A percentile compares a stretch with the other conserved stretches of the same genome.
These are phyloP conservation scores for Andrena praecox DNA, from an alignment of 2,888 invertebrate genomes.

Conservation along the genomic window DNA sequence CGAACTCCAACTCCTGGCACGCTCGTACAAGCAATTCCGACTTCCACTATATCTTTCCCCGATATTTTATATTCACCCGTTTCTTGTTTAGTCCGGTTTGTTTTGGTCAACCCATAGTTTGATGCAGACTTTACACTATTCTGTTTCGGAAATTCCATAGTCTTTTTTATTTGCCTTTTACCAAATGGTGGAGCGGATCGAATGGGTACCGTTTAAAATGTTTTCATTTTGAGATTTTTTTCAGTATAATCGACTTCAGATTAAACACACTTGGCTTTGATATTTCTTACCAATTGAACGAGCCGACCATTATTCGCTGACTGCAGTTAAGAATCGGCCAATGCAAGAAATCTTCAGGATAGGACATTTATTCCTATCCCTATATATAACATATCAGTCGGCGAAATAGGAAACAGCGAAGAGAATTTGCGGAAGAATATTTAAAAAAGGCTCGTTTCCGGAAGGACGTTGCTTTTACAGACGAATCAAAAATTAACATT, in stretches of 20 bases:
- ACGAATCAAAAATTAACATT: constrained; percentile 1
- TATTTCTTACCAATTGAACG: background rate
- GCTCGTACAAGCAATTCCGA: constrained; percentile 64
- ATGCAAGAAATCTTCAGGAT: background rate
- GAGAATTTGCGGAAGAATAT: constrained; percentile 2
- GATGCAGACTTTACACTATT: constrained; percentile 14
- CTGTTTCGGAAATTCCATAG: constrained; percentile 3
- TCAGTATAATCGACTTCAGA: too few relatives aligned
- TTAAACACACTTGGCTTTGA: background rate
- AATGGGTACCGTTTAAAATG: background rate
- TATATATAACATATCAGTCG: constrained; percentile 1
- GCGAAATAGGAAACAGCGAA: background rate
- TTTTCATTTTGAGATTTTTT: background rate
- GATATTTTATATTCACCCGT: constrained; percentile 61
- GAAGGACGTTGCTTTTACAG: constrained; percentile 2
- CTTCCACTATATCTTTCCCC: constrained; percentile 44
- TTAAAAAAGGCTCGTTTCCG: background rate
- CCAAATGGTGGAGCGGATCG: background rate
- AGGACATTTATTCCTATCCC: background rate
- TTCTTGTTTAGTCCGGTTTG: constrained; percentile 23
- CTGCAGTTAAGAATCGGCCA: background rate
- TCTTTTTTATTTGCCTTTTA: background rate
- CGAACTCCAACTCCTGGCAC: constrained; percentile 79
- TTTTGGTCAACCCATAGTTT: constrained; percentile 6
- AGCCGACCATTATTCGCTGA: background rate